Base-by-base conservation (phyloP, 2,797 vertebrate species). In the Danionella dracula region DNA sequence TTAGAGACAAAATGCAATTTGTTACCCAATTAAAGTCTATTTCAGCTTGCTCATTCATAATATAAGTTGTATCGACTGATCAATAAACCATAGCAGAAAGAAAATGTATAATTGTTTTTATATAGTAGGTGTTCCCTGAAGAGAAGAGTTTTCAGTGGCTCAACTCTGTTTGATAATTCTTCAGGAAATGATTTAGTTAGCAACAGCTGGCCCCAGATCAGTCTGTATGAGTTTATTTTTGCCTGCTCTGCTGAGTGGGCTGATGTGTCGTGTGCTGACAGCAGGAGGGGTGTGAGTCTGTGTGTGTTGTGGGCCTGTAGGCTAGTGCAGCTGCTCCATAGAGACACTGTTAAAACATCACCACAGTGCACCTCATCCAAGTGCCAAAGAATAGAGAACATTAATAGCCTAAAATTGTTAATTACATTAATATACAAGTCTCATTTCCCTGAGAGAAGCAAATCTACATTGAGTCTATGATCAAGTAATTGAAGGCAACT, bases 281-380 rank as follows among this genome's bases (percentile, higher is more conserved):
- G 82, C 79, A 77, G 27, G n/a, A 2, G 81, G 81, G 74, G 82
- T 2, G 5, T 40, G 76, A 3, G 23, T 27, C 3, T 27, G 23
- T 27, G 23, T 27, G 5, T 40, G 76, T 66, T 70, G 59, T 66
- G 1, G 16, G 75, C 75, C 78, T 83, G 76, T 81, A 81, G 83
- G 76, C 66, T 72, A 82, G 77, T 80, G 76, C 83, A 90, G 84
- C 83, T 90, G 83, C 84, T 89, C 71, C 53, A 57, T 34, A 27
- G 78, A 75, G 78, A 72, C 74, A 66, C 37, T 48, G 46, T 50
- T 56, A 41, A 56, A 58, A 54, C 66, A 16, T 23, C n/a, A n/a
- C 45, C 35, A 15, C 40, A 13, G 38, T 13, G n/a, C 37, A 51
- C 19, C 65, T 73, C 27, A 60, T 12, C 55, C 32, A 55, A 29